A percentile compares a stretch with the other conserved stretches of the same genome.
phyloP scores from a whole-genome alignment of 2,113 vertebrate genomes.

The Myrmophylax atrothorax region DNA sequence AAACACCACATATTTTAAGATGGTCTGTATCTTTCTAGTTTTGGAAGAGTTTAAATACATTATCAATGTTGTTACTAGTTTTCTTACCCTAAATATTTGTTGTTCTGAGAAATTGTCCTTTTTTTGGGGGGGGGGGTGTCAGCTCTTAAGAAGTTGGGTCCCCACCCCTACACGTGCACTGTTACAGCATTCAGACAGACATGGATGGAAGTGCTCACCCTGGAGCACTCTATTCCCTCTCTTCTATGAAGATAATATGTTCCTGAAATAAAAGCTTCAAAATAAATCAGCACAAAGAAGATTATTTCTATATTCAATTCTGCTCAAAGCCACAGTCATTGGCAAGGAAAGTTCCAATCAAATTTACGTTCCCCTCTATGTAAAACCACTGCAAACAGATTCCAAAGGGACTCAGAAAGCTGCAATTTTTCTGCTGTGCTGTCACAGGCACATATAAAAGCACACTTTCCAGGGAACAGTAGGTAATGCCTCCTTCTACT shows the following conservation, averaged over 20 bases:
- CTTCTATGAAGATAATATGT: neutral
- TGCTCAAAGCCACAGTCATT: neutral
- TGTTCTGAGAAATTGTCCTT: neutral
- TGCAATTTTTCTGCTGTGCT: neutral
- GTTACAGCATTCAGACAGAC: neutral
- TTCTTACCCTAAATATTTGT: neutral
- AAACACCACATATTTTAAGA: neutral
- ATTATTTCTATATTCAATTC: neutral
- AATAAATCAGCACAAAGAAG: neutral
- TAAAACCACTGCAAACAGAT: neutral
- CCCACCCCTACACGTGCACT: neutral
- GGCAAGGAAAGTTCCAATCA: neutral
- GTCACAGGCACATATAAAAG: neutral
- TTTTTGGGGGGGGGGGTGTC: no score
- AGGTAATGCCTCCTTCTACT: neutral
- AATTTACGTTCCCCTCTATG: neutral
- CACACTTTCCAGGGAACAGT: neutral
- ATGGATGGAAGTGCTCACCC: fast-evolving
- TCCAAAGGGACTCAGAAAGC: neutral
- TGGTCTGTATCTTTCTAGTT: neutral
- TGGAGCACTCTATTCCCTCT: neutral
- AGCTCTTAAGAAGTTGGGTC: neutral
- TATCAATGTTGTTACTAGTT: neutral
- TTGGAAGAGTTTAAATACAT: neutral
- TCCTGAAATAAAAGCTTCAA: neutral